A percentile compares a stretch with the other conserved stretches of the same genome.
Evolutionary conservation across 1,140 invertebrate genomes (phyloP).

Genomic region (Pachypeltis micranthus): DNA sequence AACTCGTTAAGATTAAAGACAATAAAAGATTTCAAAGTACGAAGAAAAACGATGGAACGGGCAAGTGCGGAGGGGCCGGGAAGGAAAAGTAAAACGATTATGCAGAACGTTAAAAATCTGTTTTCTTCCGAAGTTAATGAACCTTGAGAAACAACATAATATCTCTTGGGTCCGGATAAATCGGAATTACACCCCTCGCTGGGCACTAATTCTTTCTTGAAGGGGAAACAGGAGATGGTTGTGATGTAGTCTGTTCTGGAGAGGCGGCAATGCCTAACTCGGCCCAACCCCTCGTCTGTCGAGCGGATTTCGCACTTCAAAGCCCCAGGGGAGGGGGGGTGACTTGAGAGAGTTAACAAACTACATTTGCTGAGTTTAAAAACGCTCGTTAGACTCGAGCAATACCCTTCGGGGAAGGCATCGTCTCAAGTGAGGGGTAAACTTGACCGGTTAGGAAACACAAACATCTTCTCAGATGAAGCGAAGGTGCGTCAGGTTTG

Average conservation of each 20-base stretch:
- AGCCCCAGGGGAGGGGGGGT: no score
- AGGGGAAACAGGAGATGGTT: neutral
- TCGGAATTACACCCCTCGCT: constrained; percentile 4
- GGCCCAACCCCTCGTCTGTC: no score
- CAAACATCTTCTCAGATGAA: no score
- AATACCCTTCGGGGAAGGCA: no score
- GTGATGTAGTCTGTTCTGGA: neutral
- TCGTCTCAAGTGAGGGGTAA: no score
- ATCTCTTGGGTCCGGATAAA: neutral
- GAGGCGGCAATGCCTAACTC: no score
- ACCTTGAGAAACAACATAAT: constrained; percentile 1
- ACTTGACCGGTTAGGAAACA: no score
- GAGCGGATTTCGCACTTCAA: no score
- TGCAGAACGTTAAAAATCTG: constrained; percentile 7
- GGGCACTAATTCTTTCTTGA: constrained; percentile 3
- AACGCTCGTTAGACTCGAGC: no score
- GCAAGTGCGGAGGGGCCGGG: neutral
- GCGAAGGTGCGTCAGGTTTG: no score
- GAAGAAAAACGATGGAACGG: neutral
- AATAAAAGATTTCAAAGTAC: neutral
- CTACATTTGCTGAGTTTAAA: no score
- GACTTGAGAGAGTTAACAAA: no score
- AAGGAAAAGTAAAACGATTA: constrained; percentile 5
- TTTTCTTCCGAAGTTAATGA: neutral
- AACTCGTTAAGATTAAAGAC: constrained; percentile 8